A percentile compares a stretch with the other conserved stretches of the same genome.
Conservation (phyloP, 2,888 invertebrate genomes). For the Asteroscopus sphinx region DNA sequence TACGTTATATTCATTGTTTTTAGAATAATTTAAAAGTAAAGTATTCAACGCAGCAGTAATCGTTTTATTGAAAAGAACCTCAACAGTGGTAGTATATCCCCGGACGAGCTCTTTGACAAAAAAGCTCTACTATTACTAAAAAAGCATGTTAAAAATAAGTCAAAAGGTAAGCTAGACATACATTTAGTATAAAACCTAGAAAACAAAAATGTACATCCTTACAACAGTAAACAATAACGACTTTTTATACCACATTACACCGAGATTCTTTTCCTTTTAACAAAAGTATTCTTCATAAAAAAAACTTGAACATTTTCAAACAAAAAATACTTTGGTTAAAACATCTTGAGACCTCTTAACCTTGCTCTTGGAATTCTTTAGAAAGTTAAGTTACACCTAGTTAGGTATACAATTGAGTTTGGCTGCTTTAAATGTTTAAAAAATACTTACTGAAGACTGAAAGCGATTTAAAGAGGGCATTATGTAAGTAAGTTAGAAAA, state of each 20-base stretch:
- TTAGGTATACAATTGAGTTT: slow-evolving; percentile 13
- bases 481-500: no score
- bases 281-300: slow-evolving; percentile 23
- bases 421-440: neutral
- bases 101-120: no score
- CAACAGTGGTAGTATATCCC: no score
- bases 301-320: slow-evolving; percentile 25
- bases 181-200: neutral
- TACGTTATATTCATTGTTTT: no score
- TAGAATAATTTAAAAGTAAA: no score
- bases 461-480: no score
- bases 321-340: slow-evolving; percentile 23
- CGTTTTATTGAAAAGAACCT: no score
- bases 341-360: slow-evolving; percentile 23
- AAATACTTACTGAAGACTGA: neutral
- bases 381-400: slow-evolving; percentile 19
- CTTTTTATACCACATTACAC: slow-evolving; percentile 11
- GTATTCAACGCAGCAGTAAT: no score
- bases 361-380: slow-evolving; percentile 27
- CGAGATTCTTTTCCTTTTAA: slow-evolving; percentile 19
- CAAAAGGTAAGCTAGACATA: no score
- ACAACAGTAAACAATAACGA: slow-evolving; percentile 18
- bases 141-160: no score
- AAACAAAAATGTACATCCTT: neutral
- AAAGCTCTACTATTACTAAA: no score